phyloP scores from a whole-genome alignment of 2,888 invertebrate species.

The Sarcophaga subvicina region DNA sequence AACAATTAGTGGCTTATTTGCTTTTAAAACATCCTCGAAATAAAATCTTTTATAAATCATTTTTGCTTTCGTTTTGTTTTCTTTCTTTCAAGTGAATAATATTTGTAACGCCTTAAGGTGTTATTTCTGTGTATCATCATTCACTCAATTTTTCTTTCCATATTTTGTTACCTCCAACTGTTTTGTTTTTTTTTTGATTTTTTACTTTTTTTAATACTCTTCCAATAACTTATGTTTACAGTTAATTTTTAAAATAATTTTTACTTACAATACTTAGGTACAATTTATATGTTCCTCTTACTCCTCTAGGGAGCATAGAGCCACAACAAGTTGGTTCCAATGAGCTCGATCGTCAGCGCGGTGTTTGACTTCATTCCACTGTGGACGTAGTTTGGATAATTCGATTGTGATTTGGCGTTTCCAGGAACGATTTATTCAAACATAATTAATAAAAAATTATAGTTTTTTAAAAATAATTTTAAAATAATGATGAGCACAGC shows the following conservation, averaged over 20 bases:
- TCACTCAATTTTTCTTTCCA: conserved; percentile 7
- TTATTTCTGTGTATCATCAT: conserved; percentile 10
- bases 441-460: conserved; percentile 24
- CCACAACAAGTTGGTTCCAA: too few species aligned
- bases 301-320: too few species aligned
- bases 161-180: not conserved
- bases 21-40: not conserved
- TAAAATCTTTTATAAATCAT: conserved; percentile 22
- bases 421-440: not conserved
- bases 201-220: not conserved
- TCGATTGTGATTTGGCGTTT: too few species aligned
- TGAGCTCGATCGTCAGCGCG: too few species aligned
- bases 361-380: too few species aligned
- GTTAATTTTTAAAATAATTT: not conserved
- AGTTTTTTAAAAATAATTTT: not conserved
- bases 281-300: not conserved
- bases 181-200: not conserved
- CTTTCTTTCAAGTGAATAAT: not conserved
- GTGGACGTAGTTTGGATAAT: too few species aligned
- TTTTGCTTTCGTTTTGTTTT: not conserved
- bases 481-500: not conserved
- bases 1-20: not conserved
- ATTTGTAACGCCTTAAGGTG: conserved; percentile 38
- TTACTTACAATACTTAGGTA: not conserved
- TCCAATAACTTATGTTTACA: not conserved